These are phyloP conservation scores for Alviniconcha marisindica DNA, from an alignment of 1,140 invertebrate genomes.

Conservation along the genomic window DNA sequence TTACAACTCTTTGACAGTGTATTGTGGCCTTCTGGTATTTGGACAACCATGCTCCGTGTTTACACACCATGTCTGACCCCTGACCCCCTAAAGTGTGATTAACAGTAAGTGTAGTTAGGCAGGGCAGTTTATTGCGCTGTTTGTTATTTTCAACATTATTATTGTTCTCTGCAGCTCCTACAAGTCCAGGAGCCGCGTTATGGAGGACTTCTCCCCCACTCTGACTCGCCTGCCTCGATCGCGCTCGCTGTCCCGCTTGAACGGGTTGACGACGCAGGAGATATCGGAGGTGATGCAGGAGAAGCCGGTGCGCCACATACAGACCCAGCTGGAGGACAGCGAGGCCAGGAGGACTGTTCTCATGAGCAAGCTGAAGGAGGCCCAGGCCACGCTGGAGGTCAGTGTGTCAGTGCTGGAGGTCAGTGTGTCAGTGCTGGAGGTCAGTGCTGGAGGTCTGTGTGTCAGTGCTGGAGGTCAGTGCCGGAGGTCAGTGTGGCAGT, in stretches of 20 bases:
- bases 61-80: no score
- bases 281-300: conserved; percentile 40
- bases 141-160: no score
- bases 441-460: no score
- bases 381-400: conserved; percentile 70
- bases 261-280: conserved; percentile 48
- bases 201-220: conserved; percentile 50
- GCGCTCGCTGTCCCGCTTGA: conserved; percentile 59
- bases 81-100: no score
- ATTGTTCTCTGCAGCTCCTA: conserved; percentile 55
- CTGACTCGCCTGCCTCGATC: conserved; percentile 54
- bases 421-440: no score
- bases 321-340: conserved; percentile 65
- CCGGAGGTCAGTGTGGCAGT: background rate
- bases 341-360: conserved; percentile 65
- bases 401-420: no score
- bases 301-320: conserved; percentile 53
- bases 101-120: no score
- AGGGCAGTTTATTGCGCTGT: no score
- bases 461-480: no score
- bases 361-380: conserved; percentile 72
- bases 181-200: conserved; percentile 46
- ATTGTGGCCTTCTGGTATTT: no score
- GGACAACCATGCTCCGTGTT: no score
- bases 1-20: no score